phyloP scores from a whole-genome alignment of 2,888 invertebrate genomes.

The Athrips mouffetella region DNA sequence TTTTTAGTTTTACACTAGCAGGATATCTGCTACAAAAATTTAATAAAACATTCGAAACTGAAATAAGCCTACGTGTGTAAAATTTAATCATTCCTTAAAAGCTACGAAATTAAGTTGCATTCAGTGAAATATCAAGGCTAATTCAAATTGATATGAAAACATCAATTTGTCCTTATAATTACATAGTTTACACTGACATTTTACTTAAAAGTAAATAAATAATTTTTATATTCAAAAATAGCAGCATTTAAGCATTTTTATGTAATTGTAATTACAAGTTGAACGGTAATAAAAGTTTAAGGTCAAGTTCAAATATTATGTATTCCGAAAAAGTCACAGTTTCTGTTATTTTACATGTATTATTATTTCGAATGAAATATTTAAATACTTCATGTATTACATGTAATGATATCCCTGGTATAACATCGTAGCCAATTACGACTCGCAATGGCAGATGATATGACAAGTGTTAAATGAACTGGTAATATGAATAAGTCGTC shows the following conservation, averaged over 20 bases:
- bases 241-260: background rate
- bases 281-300: background rate
- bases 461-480: too few species aligned
- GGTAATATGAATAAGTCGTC: too few species aligned
- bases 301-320: slow-evolving; percentile 3
- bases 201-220: background rate
- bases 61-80: too few species aligned
- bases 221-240: background rate
- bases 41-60: too few species aligned
- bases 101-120: background rate
- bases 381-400: background rate
- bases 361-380: background rate
- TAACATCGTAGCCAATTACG: too few species aligned
- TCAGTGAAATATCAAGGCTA: slow-evolving; percentile 1
- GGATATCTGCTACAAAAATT: too few species aligned
- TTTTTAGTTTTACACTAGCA: too few species aligned
- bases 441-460: too few species aligned
- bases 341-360: background rate
- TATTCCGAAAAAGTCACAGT: background rate
- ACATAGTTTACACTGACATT: slow-evolving; percentile 1
- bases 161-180: background rate
- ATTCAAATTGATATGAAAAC: background rate
- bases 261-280: background rate
- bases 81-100: too few species aligned
- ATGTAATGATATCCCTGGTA: background rate